Conservation (phyloP, 35 echinoderm and acorn worm genomes). For the Chiridota heheva region DNA sequence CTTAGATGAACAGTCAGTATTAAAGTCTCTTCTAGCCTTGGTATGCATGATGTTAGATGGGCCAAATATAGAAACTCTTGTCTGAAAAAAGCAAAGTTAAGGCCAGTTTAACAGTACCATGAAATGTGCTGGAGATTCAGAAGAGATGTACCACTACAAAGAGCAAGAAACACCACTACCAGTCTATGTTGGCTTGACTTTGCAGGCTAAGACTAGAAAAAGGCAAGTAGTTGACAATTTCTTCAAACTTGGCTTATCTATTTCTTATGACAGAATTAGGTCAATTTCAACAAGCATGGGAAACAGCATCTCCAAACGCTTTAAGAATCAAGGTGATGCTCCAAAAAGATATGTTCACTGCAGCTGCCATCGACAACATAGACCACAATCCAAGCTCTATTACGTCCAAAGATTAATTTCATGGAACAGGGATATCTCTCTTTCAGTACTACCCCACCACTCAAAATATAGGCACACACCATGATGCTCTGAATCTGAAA, state of each 20-base stretch:
- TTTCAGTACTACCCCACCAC: no score
- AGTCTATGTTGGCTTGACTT: neutral
- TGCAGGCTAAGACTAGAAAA: neutral
- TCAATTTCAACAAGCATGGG: constrained; percentile 53
- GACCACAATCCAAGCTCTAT: constrained; percentile 65
- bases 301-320: constrained; percentile 58
- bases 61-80: no score
- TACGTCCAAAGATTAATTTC: constrained; percentile 62
- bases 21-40: no score
- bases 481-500: no score
- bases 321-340: constrained; percentile 54
- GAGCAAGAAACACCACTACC: constrained; percentile 11
- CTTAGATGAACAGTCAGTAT: no score
- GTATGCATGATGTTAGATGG: no score
- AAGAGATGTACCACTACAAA: no score
- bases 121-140: no score
- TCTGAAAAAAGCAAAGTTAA: no score
- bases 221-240: constrained; percentile 40
- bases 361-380: constrained; percentile 65
- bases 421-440: constrained; percentile 65
- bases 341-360: constrained; percentile 43
- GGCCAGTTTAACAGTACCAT: no score
- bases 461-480: no score
- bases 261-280: constrained; percentile 68
- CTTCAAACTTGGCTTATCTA: constrained; percentile 27